Conservation (phyloP, 2,888 invertebrate genomes). For the Lasiommata megera region DNA sequence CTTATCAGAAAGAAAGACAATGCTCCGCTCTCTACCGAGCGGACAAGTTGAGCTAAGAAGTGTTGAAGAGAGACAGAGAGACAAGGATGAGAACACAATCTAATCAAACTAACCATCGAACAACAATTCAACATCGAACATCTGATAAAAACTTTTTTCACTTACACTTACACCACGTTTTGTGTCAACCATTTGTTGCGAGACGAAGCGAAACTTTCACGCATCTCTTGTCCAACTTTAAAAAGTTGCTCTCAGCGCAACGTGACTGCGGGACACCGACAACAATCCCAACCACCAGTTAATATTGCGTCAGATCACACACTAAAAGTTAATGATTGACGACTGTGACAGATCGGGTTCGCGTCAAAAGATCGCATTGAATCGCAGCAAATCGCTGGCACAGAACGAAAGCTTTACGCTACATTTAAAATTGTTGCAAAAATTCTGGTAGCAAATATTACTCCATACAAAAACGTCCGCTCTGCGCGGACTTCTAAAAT, state of each 20-base stretch:
- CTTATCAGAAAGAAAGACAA: conserved; percentile 23
- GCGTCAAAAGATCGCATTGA: conserved; percentile 14
- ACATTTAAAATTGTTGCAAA: conserved; percentile 51
- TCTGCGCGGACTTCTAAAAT: conserved; percentile 68
- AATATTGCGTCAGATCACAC: no score
- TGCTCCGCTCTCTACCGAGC: conserved; percentile 29
- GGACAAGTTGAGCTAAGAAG: conserved; percentile 28
- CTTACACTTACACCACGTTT: conserved; percentile 47
- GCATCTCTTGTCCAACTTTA: no score
- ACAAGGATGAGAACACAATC: conserved; percentile 44
- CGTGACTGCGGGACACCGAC: no score
- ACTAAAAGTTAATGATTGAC: no score
- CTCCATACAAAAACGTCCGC: conserved; percentile 62
- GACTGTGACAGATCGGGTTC: no score
- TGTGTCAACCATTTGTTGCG: neutral
- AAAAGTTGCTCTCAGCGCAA: no score
- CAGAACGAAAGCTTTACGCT: conserved; percentile 8
- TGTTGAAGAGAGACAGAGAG: conserved; percentile 18
- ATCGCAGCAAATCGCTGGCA: conserved; percentile 1
- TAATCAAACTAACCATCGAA: conserved; percentile 50
- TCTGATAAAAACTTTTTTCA: conserved; percentile 53
- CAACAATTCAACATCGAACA: conserved; percentile 61
- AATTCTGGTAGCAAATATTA: conserved; percentile 69
- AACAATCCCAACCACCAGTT: no score
- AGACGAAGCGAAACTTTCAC: neutral